Percentiles rank a stretch among this genome's conserved stretches.
Evolutionary conservation across 2,113 vertebrate genomes (phyloP).

Genomic region (Chloroceryle aenea): DNA sequence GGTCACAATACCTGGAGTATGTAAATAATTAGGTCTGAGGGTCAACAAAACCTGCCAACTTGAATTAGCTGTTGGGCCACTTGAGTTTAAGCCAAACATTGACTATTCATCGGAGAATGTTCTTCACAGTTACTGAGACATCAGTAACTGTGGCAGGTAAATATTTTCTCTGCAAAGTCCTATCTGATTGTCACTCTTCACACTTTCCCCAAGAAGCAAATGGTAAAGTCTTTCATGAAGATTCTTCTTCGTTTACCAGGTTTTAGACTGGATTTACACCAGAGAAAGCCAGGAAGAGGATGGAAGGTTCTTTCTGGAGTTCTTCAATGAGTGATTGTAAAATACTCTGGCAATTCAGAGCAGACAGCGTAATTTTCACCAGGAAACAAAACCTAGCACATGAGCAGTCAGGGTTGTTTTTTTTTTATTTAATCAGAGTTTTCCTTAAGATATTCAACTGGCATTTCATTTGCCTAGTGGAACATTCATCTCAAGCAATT

Average conservation of each 20-base stretch:
- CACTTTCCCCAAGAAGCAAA: conserved; percentile 34
- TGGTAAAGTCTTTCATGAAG: conserved; percentile 5
- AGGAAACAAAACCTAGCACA: not conserved
- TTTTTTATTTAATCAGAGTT: not conserved
- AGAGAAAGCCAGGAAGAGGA: not conserved
- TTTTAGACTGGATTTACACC: conserved; percentile 12
- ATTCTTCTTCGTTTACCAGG: not conserved
- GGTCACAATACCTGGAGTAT: conserved; percentile 45
- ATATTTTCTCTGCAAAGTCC: conserved; percentile 57
- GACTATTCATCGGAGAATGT: conserved; percentile 58
- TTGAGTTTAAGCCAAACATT: conserved; percentile 65
- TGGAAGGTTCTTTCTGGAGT: not conserved
- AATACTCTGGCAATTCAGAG: not conserved
- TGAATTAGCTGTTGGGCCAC: conserved; percentile 50
- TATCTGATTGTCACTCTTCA: conserved; percentile 26
- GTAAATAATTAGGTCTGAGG: conserved; percentile 32
- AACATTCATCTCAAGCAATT: not conserved
- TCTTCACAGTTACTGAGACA: conserved; percentile 45
- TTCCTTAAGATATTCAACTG: not conserved
- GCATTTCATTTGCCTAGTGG: not conserved
- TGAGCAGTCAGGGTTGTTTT: not conserved
- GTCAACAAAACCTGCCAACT: conserved; percentile 47
- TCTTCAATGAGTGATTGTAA: not conserved
- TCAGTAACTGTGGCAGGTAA: conserved; percentile 20
- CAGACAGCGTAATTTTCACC: not conserved